phyloP scores from a whole-genome alignment of 2,113 vertebrate species.

The Cyanoramphus novaezelandiae region DNA sequence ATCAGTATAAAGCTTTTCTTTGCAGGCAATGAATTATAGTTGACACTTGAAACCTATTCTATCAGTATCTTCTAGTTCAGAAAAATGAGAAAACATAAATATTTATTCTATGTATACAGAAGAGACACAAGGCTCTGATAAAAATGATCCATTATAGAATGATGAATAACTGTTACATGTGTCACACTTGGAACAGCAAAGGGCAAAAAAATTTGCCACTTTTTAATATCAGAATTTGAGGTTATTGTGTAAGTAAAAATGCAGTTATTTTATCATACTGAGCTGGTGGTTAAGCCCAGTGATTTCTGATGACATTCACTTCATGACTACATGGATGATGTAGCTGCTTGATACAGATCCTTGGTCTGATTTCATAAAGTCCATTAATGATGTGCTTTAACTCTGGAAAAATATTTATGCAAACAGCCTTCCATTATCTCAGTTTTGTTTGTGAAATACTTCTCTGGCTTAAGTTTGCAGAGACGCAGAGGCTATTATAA shows the following conservation, averaged over 20 bases:
- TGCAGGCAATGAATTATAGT: conserved; percentile 79
- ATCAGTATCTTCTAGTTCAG: conserved; percentile 71
- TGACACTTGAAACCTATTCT: conserved; percentile 77
- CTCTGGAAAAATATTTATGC: background rate
- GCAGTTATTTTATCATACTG: background rate
- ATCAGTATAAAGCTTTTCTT: conserved; percentile 72
- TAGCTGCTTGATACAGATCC: background rate
- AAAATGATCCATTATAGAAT: conserved; percentile 72
- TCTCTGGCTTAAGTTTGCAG: background rate
- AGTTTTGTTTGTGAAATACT: background rate
- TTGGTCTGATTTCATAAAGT: background rate
- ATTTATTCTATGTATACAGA: conserved; percentile 77
- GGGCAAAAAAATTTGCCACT: conserved; percentile 52
- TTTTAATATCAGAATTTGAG: conserved; percentile 60
- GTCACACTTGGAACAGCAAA: conserved; percentile 65
- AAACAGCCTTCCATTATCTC: background rate
- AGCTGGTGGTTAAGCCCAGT: background rate
- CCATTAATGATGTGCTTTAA: background rate
- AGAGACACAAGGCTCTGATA: conserved; percentile 69
- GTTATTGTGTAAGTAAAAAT: conserved; percentile 59
- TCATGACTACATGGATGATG: conserved; percentile 11
- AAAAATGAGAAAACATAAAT: conserved; percentile 82
- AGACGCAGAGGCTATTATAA: background rate
- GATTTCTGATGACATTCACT: conserved; percentile 38
- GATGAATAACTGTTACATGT: conserved; percentile 67